Base-by-base conservation (phyloP, 2,797 vertebrate genomes). In the Etheostoma nigrum region DNA sequence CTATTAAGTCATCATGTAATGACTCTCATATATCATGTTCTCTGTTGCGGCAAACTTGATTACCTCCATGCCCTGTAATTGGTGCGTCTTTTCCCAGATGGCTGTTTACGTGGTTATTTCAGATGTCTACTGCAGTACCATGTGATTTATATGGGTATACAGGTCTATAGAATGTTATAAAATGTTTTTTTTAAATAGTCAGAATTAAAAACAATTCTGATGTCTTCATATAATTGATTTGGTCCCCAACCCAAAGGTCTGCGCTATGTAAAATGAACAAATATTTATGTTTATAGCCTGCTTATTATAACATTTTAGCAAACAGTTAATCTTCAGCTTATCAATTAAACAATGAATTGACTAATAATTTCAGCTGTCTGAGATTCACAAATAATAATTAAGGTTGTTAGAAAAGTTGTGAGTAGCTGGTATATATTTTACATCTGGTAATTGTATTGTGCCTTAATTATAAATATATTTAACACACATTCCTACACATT, bases 1-100 rank as follows among this genome's bases (percentile, higher is more conserved):
- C 48, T 49, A 53, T 76, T 74, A 52, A 45, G 16, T 67, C 8
- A 36, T 74, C 65, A 65, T 83, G 58, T 62, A 67, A 76, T 68
- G n/a, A 59, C 4, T 64, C 57, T 79, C 11, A 25, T 42, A 45
- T 64, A 62, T 67, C 15, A 40, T 48, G 33, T 78, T 70, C 40
- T 72, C 27, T 68, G 14, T 52, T 73, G 30, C 47, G 40, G 30
- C n/a, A 23, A 53, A 57, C 49, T 18, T 33, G 44, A 52, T 77
- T 62, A 69, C 44, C 47, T 33, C 36, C 36, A 6, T 52, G 51
- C 13, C 44, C 30, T 55, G 36, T 60, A 75, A 76, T 67, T 72
- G 19, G 42, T 55, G 16, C 23, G 45, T 55, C 62, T 80, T 33
- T 54, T 57, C 67, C 16, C 33, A 40, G 44, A 45, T 30, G 55